Evolutionary conservation across 2,888 invertebrate species (phyloP).

Genomic region (Stenodera caucasica): DNA sequence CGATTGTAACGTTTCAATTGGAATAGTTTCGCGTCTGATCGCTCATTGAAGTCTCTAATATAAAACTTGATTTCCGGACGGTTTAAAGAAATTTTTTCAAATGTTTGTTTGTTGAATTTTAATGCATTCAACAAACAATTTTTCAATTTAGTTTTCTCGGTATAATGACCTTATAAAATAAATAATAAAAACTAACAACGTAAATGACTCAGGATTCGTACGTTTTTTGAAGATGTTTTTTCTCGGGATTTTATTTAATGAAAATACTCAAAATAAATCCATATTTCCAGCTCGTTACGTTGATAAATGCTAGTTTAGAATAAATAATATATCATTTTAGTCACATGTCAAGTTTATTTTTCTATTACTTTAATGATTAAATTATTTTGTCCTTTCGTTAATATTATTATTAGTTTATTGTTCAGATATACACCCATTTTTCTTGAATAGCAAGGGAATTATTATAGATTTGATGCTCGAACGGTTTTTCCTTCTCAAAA

Average conservation of each 20-base stretch:
- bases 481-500: constrained; percentile 4
- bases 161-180: not conserved
- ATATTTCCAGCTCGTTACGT: constrained; percentile 3
- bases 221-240: not conserved
- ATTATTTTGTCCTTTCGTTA: constrained; percentile 23
- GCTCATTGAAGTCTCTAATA: not conserved
- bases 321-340: constrained; percentile 15
- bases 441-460: constrained; percentile 18
- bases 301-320: constrained; percentile 4
- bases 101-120: constrained; percentile 3
- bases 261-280: no score
- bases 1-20: no score
- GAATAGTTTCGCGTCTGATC: not conserved
- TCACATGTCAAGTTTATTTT: constrained; percentile 13
- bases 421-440: constrained; percentile 17
- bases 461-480: constrained; percentile 14
- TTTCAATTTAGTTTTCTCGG: not conserved
- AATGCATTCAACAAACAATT: not conserved
- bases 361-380: constrained; percentile 22
- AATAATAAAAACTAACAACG: not conserved
- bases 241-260: no score
- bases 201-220: not conserved
- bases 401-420: constrained; percentile 17
- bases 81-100: not conserved
- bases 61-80: not conserved